Evolutionary conservation across 2,797 vertebrate species (phyloP), one percentile per base, ranked within the genome.

Genomic region (Chanos chanos): DNA sequence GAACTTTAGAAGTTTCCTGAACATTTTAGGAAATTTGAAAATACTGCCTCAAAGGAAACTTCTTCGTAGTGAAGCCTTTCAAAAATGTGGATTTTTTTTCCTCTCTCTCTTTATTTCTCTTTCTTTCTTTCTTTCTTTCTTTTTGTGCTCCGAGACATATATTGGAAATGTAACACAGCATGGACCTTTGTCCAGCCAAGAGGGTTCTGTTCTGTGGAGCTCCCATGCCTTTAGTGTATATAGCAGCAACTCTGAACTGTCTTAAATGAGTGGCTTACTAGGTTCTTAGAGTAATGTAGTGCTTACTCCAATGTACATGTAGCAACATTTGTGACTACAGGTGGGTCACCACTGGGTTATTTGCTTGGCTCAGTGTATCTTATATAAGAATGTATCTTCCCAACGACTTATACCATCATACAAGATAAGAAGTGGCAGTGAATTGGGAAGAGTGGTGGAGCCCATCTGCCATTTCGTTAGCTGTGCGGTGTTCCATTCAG

Each of bases 291-390:
- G 56, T 55, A 61, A 43, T 71, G 80, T 77, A 62, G 72, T 49
- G 81, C 83, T 86, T 85, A 78, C 60, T 76, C 73, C 75, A 77
- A 77, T 79, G 73, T 83, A 80, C 77, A 81, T 84, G 86, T 87
- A 88, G 84, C 86, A 74, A 81, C 82, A 80, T 83, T 68, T 73
- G 73, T 80, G 69, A 60, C 64, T 64, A 69, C 79, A 72, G 77
- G 74, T 48, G 60, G 25, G 53, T n/a, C 64, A 74, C 73, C 70
- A 70, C 63, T 18, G 57, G 60, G 56, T 65, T 64, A 37, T 73
- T 57, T 67, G 47, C 56, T 63, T 79, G 34, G 64, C 70, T 74
- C 64, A 34, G 66, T 79, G 74, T 81, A 74, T 71, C 74, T 80
- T 64, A 61, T 72, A 61, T 28, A 57, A 82, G 83, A 87, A 85